Evolutionary conservation across 2,888 invertebrate genomes (phyloP), one percentile per base, ranked within the genome.

Genomic region (Criorhina ranunculi): DNA sequence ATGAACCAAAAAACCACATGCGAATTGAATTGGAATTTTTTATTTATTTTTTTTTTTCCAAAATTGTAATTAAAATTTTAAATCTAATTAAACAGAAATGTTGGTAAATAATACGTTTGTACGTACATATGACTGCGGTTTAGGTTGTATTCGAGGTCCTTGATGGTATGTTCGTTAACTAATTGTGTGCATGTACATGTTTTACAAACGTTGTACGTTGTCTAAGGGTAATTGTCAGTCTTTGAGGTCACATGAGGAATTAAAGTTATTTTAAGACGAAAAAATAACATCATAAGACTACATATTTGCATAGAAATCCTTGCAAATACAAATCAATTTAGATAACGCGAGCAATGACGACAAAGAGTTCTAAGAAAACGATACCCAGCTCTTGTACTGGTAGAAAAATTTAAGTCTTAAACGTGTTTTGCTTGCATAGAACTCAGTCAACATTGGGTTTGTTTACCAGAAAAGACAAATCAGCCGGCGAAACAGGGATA

Each of bases 11-110:
- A 40, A n/a, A n/a, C n/a, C n/a, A n/a, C 19, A 11, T 55, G 6
- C 11, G 33, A 4, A 24, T 24, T 24, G 24, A 4, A 51, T 73
- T 57, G 37, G 42, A 8, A 49, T 62, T 17, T 9, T n/a, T n/a
- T n/a, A n/a, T n/a, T n/a, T n/a, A n/a, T n/a, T n/a, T n/a, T n/a
- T n/a, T n/a, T 51, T 49, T 69, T 57, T 49, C 42, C 24, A 24
- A 64, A 76, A 75, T 70, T 53, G 70, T 77, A 82, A 82, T 82
- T 82, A 82, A 82, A 77, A 66, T 64, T 57, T 72, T 53, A 66
- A 76, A 66, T 72, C 77, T 53, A 77, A 72, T 72, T 82, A 82
- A 72, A 82, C 77, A 24, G 24, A 82, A 73, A 19, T 57, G 53
- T 66, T 66, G 31, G 73, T 37, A 73, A 79, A 79, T 59, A 79